Percentiles rank a stretch among this genome's conserved stretches.
These are phyloP conservation scores for Miichthys miiuy DNA, from an alignment of 2,797 vertebrate species.

Conservation along the genomic window DNA sequence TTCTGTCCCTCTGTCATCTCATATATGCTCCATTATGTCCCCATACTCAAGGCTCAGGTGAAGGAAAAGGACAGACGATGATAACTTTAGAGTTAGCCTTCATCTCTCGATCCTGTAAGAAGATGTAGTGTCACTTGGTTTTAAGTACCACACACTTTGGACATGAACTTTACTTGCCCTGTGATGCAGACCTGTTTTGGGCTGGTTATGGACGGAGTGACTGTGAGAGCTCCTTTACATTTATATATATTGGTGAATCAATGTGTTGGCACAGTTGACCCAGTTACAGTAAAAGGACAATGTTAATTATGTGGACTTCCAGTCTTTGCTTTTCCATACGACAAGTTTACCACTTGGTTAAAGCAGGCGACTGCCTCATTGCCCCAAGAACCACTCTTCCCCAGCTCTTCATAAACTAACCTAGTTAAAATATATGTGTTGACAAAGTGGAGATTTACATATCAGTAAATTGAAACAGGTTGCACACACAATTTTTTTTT, in stretches of 20 bases:
- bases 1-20: not conserved
- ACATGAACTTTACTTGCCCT: constrained; percentile 14
- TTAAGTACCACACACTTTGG: not conserved
- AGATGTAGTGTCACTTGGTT: constrained; percentile 1
- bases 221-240: not conserved
- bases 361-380: too few species aligned
- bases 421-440: too few species aligned
- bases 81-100: constrained; percentile 12
- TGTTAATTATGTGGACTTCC: too few species aligned
- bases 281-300: not conserved
- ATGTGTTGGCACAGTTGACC: not conserved
- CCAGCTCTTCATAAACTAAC: too few species aligned
- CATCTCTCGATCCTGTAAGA: constrained; percentile 4
- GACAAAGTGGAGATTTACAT: too few species aligned
- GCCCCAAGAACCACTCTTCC: too few species aligned
- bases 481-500: too few species aligned
- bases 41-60: not conserved
- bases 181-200: not conserved
- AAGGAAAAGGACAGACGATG: not conserved
- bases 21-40: not conserved
- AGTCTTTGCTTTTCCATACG: too few species aligned
- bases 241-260: not conserved
- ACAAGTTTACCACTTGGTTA: too few species aligned
- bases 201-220: not conserved
- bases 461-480: too few species aligned